Evolutionary conservation across 2,888 invertebrate genomes (phyloP).

Genomic region (Nebria brevicollis): DNA sequence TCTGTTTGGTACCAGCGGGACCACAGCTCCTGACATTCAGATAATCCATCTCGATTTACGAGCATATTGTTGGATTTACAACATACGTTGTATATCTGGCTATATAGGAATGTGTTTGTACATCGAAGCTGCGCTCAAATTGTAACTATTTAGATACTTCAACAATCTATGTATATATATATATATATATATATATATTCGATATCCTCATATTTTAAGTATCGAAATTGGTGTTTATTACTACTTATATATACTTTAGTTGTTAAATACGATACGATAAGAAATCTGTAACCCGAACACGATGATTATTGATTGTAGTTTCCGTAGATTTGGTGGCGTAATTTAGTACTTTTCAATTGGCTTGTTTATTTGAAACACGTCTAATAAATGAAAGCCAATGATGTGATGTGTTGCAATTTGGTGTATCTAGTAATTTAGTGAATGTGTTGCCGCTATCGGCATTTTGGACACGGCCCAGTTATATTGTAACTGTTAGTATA

Average conservation of each 20-base stretch:
- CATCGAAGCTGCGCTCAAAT: not conserved
- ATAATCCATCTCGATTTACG: conserved; percentile 64
- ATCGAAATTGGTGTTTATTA: not conserved
- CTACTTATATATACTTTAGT: no score
- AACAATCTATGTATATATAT: not conserved
- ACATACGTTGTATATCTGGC: conserved; percentile 48
- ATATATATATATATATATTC: no score
- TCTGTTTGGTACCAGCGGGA: conserved; percentile 44
- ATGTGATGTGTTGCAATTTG: not conserved
- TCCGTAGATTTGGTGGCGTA: no score
- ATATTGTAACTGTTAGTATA: conserved; percentile 1
- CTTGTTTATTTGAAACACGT: no score
- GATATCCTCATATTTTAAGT: not conserved
- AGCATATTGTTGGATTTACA: conserved; percentile 59
- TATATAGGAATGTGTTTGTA: not conserved
- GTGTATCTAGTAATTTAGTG: not conserved
- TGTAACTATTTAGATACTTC: not conserved
- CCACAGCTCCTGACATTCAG: conserved; percentile 55
- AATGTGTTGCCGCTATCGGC: not conserved
- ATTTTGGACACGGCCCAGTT: conserved; percentile 3
- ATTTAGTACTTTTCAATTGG: no score
- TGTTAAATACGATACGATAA: no score
- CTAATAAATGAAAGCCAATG: no score
- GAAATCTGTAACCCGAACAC: no score
- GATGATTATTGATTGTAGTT: no score